Base-by-base conservation (phyloP, 35 echinoderm and acorn worm species). In the Chiridota heheva region DNA sequence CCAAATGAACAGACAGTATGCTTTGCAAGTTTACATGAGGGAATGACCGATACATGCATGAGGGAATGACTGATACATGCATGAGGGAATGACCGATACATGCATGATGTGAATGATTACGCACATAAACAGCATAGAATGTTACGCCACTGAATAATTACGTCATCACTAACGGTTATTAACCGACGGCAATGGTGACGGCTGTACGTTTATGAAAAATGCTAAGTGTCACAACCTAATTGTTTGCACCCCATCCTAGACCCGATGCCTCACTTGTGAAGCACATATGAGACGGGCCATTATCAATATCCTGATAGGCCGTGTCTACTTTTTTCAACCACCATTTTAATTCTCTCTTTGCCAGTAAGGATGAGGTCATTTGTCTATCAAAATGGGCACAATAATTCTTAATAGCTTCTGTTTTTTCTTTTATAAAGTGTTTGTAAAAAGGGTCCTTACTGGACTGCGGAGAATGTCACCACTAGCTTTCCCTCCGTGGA, bases 181-280 rank as follows among this genome's bases (percentile, higher is more conserved):
- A n/a, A n/a, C n/a, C n/a, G n/a, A n/a, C n/a, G n/a, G n/a, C n/a
- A n/a, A n/a, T n/a, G n/a, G n/a, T n/a, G n/a, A n/a, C n/a, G n/a
- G n/a, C n/a, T n/a, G n/a, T n/a, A n/a, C n/a, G n/a, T n/a, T n/a
- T n/a, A n/a, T n/a, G n/a, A n/a, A n/a, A n/a, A n/a, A n/a, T n/a
- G n/a, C n/a, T n/a, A n/a, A n/a, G n/a, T n/a, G n/a, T n/a, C n/a
- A n/a, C n/a, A n/a, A n/a, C n/a, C n/a, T n/a, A n/a, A 67, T 78
- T 32, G 18, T 42, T 55, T 30, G 81, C 71, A 16, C 78, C 87
- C 77, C 86, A 81, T 44, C 80, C 68, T 65, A 64, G 26, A 33
- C 43, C 58, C 34, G 80, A 84, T 75, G 87, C 87, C 63, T 83
- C 87, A 73, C 42, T 45, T 29, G 32, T 70, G 57, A 39, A 39